Conservation (phyloP, 64 coral and sea anemone species). For the Dendronephthya gigantea region DNA sequence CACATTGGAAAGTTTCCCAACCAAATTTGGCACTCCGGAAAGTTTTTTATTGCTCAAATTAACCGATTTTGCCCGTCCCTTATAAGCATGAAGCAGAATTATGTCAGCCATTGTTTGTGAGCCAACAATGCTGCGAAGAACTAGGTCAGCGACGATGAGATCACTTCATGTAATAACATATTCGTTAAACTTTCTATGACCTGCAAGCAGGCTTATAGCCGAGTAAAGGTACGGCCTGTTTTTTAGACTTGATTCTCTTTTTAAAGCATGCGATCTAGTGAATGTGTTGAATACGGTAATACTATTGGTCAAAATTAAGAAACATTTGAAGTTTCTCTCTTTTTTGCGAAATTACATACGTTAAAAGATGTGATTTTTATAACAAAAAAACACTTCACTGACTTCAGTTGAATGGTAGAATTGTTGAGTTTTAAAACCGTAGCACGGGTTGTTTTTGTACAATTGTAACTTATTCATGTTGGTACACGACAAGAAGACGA, state of each 20-base stretch:
- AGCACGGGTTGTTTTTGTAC: no score
- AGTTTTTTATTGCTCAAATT: slow-evolving; percentile 85
- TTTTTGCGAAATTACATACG: background rate
- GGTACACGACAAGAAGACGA: background rate
- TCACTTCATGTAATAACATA: background rate
- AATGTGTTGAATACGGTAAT: background rate
- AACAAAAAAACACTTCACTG: no score
- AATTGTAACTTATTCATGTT: no score
- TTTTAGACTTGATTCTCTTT: background rate
- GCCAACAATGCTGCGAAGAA: slow-evolving; percentile 1
- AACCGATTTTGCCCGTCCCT: slow-evolving; percentile 80
- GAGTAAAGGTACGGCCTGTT: no score
- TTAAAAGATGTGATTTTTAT: background rate
- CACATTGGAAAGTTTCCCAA: slow-evolving; percentile 69
- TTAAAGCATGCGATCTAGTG: background rate
- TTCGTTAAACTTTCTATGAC: no score
- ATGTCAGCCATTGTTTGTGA: slow-evolving; percentile 75
- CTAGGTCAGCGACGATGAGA: background rate
- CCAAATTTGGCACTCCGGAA: slow-evolving; percentile 51
- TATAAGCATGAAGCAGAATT: slow-evolving; percentile 73
- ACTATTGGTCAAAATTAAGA: background rate
- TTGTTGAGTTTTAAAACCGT: no score
- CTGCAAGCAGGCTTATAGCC: no score
- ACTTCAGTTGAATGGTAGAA: no score
- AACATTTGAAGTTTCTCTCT: background rate